These are phyloP conservation scores for Stigmatopora argus DNA, from an alignment of 2,113 vertebrate species.

Conservation along the genomic window DNA sequence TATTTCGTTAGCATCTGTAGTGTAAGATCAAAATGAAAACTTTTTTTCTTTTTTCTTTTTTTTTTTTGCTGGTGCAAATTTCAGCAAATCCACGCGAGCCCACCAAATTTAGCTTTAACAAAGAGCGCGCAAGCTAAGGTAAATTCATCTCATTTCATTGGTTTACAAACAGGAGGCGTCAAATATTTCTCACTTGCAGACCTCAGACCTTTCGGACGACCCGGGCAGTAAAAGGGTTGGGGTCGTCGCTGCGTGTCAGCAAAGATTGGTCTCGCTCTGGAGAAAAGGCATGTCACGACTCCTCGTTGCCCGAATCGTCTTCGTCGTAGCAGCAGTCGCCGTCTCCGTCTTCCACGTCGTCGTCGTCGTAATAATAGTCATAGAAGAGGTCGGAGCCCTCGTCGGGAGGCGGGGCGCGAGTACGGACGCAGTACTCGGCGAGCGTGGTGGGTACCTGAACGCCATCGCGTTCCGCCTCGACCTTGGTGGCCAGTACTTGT, in stretches of 20 bases:
- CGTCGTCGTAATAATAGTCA: slow-evolving; percentile 91
- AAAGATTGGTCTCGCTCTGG: neutral
- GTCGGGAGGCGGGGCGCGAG: slow-evolving; percentile 80
- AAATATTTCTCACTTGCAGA: slow-evolving; percentile 45
- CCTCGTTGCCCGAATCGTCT: slow-evolving; percentile 89
- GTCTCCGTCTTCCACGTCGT: slow-evolving; percentile 76
- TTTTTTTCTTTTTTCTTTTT: slow-evolving; percentile 16
- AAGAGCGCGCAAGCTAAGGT: slow-evolving; percentile 26
- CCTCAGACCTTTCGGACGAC: slow-evolving; percentile 43
- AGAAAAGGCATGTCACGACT: slow-evolving; percentile 78
- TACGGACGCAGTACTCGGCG: slow-evolving; percentile 93
- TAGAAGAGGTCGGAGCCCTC: slow-evolving; percentile 94
- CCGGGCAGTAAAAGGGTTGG: slow-evolving; percentile 29
- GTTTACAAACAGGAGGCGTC: slow-evolving; percentile 53
- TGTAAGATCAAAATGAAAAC: slow-evolving; percentile 35
- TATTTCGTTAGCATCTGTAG: slow-evolving; percentile 20
- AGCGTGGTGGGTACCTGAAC: slow-evolving; percentile 94
- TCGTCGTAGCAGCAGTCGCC: slow-evolving; percentile 85
- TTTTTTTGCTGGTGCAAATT: slow-evolving; percentile 64
- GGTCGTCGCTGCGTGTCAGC: slow-evolving; percentile 32
- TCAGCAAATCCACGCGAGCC: slow-evolving; percentile 30
- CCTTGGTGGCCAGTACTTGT: slow-evolving; percentile 90
- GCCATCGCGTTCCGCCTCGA: slow-evolving; percentile 85
- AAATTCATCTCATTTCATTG: slow-evolving; percentile 48
- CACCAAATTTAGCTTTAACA: slow-evolving; percentile 33